Evolutionary conservation across 2,888 invertebrate species (phyloP).

Genomic region (Platynereis dumerilii): DNA sequence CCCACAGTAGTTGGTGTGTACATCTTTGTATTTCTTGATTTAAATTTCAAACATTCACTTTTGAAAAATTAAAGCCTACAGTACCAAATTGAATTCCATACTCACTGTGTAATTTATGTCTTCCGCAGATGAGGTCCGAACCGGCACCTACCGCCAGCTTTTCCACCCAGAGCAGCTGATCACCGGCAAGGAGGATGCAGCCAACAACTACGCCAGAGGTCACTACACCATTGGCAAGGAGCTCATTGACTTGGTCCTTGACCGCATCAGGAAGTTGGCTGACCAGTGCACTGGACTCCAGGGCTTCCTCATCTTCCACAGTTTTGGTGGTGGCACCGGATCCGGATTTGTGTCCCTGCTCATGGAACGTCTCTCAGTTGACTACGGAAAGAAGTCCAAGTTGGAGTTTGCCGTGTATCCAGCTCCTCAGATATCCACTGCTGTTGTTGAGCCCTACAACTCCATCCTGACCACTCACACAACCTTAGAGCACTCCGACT

Average conservation of each 20-base stretch:
- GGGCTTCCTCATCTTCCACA: slow-evolving; percentile 64
- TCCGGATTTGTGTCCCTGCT: slow-evolving; percentile 19
- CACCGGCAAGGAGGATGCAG: slow-evolving; percentile 22
- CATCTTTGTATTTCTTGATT: not conserved
- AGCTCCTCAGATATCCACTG: slow-evolving; percentile 71
- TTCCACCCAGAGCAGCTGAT: slow-evolving; percentile 23
- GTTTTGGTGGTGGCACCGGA: slow-evolving; percentile 19
- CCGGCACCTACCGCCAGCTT: slow-evolving; percentile 66
- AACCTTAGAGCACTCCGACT: slow-evolving; percentile 77
- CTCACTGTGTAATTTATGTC: too few species aligned
- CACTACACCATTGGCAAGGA: slow-evolving; percentile 87
- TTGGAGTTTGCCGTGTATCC: slow-evolving; percentile 69
- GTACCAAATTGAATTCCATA: too few species aligned
- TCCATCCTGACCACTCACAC: too few species aligned
- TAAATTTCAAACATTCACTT: too few species aligned
- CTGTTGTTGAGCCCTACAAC: too few species aligned
- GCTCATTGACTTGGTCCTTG: slow-evolving; percentile 76
- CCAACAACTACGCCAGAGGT: slow-evolving; percentile 22
- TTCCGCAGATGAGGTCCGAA: slow-evolving; percentile 93
- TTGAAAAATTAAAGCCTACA: too few species aligned
- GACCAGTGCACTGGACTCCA: slow-evolving; percentile 79
- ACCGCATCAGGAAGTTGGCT: slow-evolving; percentile 74
- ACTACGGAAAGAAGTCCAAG: slow-evolving; percentile 23
- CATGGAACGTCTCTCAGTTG: slow-evolving; percentile 19
- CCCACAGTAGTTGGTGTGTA: slow-evolving; percentile 81